A percentile compares a stretch with the other conserved stretches of the same genome.
Conservation (phyloP, 2,797 vertebrate species). For the Sparus aurata region DNA sequence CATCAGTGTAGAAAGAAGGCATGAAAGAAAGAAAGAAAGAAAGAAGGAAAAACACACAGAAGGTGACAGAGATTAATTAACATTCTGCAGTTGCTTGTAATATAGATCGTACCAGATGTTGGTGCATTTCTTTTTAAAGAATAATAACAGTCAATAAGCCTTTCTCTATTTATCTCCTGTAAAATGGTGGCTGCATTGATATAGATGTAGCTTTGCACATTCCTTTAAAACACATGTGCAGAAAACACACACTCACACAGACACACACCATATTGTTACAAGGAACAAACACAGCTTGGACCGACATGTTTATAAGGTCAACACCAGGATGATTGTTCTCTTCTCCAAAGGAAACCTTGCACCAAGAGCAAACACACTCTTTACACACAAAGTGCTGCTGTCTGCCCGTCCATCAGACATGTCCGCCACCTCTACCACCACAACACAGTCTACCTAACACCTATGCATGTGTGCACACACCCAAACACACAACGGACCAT, state of each 20-base stretch:
- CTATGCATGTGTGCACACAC: not conserved
- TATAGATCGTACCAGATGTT: not conserved
- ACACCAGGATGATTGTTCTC: conserved; percentile 19
- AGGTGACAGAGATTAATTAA: not conserved
- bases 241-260: not conserved
- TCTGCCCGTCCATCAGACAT: not conserved
- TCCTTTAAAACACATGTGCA: not conserved
- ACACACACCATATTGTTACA: not conserved
- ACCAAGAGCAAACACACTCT: conserved; percentile 18
- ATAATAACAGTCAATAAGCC: not conserved
- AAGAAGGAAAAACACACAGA: not conserved
- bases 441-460: not conserved
- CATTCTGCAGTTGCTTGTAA: not conserved
- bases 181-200: not conserved
- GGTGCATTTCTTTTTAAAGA: not conserved
- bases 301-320: conserved; percentile 31
- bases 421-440: not conserved
- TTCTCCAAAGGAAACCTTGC: conserved; percentile 14
- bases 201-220: not conserved
- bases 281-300: conserved; percentile 14
- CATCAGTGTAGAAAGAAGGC: not conserved
- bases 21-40: conserved; percentile 46
- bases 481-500: conserved; percentile 26
- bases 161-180: not conserved
- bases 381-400: conserved; percentile 12